A percentile compares a stretch with the other conserved stretches of the same genome.
Conservation (phyloP, 2,113 vertebrate genomes). For the Carassius gibelio region DNA sequence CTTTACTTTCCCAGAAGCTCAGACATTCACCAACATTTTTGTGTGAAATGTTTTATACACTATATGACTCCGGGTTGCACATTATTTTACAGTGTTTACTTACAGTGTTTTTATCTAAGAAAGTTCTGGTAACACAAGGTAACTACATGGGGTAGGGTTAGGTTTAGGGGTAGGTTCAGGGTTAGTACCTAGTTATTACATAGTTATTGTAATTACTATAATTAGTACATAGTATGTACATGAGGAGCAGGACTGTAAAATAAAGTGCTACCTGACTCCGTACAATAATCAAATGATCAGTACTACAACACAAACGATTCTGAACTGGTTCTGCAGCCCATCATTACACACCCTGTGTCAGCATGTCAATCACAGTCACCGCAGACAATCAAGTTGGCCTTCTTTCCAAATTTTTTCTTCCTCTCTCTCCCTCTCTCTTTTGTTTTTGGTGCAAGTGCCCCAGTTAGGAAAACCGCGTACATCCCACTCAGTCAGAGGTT, state of each 20-base stretch:
- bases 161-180: no score
- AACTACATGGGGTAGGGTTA: no score
- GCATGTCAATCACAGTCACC: not conserved
- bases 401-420: slow-evolving; percentile 23
- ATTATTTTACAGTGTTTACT: no score
- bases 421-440: slow-evolving; percentile 56
- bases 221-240: no score
- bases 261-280: no score
- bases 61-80: no score
- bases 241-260: no score
- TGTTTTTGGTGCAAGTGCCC: slow-evolving; percentile 74
- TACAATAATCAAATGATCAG: not conserved
- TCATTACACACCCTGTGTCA: not conserved
- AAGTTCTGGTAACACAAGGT: no score
- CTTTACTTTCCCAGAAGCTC: not conserved
- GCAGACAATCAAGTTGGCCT: slow-evolving; percentile 71
- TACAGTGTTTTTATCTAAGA: no score
- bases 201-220: no score
- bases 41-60: not conserved
- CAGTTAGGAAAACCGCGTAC: slow-evolving; percentile 82
- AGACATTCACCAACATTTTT: not conserved
- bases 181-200: no score
- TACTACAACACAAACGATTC: not conserved
- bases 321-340: not conserved
- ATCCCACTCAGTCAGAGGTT: slow-evolving; percentile 78